phyloP scores from a whole-genome alignment of 2,113 vertebrate species.

The Sander lucioperca region DNA sequence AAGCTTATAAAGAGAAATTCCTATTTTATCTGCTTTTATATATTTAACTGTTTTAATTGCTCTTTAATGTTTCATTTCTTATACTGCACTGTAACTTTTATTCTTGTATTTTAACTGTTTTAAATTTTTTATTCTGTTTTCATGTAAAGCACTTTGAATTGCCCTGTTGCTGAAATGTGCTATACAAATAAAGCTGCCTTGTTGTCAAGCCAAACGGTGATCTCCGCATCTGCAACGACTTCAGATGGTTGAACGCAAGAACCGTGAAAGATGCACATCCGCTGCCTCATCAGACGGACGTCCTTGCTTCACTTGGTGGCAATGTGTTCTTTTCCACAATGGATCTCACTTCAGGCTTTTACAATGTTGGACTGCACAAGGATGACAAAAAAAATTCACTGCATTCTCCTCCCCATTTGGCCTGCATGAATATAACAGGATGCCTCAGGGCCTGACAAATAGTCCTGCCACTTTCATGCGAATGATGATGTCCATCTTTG shows the following conservation, averaged over 20 bases:
- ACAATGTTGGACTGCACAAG: neutral
- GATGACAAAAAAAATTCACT: constrained; percentile 29
- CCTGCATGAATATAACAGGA: constrained; percentile 7
- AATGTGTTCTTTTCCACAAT: constrained; percentile 23
- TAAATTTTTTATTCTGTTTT: too few species aligned
- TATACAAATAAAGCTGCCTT: too few species aligned
- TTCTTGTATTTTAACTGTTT: too few species aligned
- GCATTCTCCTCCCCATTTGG: constrained; percentile 10
- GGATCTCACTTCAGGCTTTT: neutral
- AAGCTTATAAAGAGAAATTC: too few species aligned
- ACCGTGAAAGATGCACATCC: constrained; percentile 36
- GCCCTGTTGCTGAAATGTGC: too few species aligned
- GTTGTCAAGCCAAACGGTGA: constrained; percentile 15
- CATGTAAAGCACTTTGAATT: too few species aligned
- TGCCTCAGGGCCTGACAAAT: constrained; percentile 32
- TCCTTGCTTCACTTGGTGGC: constrained; percentile 9
- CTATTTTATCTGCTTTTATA: too few species aligned
- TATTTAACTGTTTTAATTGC: too few species aligned
- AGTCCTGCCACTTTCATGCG: constrained; percentile 38
- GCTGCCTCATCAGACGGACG: constrained; percentile 31
- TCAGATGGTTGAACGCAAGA: constrained; percentile 24
- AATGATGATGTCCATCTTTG: constrained; percentile 52
- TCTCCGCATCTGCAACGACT: constrained; percentile 25
- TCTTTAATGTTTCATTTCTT: too few species aligned
- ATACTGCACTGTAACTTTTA: too few species aligned